Evolutionary conservation across 2,797 vertebrate species (phyloP).

Genomic region (Chelidonichthys spinosus): DNA sequence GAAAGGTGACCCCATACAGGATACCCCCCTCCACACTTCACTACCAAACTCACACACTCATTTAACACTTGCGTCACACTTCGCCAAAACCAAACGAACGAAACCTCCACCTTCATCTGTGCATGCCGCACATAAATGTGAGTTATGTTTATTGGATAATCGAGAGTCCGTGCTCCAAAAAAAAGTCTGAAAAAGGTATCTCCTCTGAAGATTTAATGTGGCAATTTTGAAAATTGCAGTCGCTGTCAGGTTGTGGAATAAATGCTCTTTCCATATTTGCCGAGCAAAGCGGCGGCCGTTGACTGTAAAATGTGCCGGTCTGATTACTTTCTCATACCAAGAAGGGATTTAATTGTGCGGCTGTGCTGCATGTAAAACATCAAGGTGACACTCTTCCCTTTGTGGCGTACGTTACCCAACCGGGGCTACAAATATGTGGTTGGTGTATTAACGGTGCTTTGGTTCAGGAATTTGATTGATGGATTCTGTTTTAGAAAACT

Average conservation of each 20-base stretch:
- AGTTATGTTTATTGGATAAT: constrained; percentile 17
- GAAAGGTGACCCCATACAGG: not conserved
- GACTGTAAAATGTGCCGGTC: not conserved
- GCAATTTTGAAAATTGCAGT: constrained; percentile 12
- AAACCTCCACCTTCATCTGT: not conserved
- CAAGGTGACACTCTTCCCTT: not conserved
- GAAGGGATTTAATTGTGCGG: not conserved
- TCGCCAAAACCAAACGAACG: constrained; percentile 1
- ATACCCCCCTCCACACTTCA: not conserved
- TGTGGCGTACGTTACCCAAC: too few species aligned
- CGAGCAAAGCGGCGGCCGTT: not conserved
- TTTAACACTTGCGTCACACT: not conserved
- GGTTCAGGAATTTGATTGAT: too few species aligned
- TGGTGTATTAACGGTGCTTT: not conserved
- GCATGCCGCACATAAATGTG: not conserved
- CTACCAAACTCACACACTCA: not conserved
- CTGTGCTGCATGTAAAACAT: not conserved
- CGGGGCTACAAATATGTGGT: not conserved
- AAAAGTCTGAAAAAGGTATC: not conserved
- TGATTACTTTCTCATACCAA: not conserved
- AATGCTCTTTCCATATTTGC: constrained; percentile 3
- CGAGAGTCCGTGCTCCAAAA: not conserved
- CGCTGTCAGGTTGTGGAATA: not conserved
- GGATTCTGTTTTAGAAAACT: too few species aligned
- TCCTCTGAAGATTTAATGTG: constrained; percentile 24